Evolutionary conservation across 2,888 invertebrate genomes (phyloP).

Genomic region (Alloplasta piceator): DNA sequence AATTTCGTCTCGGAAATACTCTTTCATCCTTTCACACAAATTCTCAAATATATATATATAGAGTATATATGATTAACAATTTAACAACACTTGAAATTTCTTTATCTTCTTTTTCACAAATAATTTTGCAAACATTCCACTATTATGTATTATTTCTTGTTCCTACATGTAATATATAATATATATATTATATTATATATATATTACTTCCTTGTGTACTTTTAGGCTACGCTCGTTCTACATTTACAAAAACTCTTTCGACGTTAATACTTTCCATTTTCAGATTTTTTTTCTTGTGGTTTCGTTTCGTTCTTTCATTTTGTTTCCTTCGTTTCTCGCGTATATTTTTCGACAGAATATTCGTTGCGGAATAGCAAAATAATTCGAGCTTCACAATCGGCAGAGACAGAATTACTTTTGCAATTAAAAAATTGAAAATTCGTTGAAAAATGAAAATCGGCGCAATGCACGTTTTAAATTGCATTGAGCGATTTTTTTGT

Average conservation of each 20-base stretch:
- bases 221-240: slow-evolving; percentile 71
- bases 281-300: slow-evolving; percentile 60
- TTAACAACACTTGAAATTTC: slow-evolving; percentile 69
- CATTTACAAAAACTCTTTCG: slow-evolving; percentile 69
- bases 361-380: slow-evolving; percentile 50
- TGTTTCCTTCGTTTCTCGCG: slow-evolving; percentile 28
- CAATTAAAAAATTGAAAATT: slow-evolving; percentile 6
- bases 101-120: slow-evolving; percentile 66
- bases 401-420: slow-evolving; percentile 29
- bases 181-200: slow-evolving; percentile 55
- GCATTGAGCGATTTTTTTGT: neutral
- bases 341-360: slow-evolving; percentile 23
- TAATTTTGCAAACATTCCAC: slow-evolving; percentile 73
- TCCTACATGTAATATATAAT: slow-evolving; percentile 50
- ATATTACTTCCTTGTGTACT: slow-evolving; percentile 68
- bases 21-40: slow-evolving; percentile 43
- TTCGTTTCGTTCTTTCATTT: slow-evolving; percentile 27
- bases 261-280: slow-evolving; percentile 75
- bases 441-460: too few species aligned
- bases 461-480: too few species aligned
- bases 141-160: slow-evolving; percentile 67
- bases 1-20: slow-evolving; percentile 69
- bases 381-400: slow-evolving; percentile 27
- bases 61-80: slow-evolving; percentile 57
- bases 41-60: slow-evolving; percentile 67